Base-by-base conservation (phyloP, 2,113 vertebrate species). In the Balaenoptera acutorostrata region DNA sequence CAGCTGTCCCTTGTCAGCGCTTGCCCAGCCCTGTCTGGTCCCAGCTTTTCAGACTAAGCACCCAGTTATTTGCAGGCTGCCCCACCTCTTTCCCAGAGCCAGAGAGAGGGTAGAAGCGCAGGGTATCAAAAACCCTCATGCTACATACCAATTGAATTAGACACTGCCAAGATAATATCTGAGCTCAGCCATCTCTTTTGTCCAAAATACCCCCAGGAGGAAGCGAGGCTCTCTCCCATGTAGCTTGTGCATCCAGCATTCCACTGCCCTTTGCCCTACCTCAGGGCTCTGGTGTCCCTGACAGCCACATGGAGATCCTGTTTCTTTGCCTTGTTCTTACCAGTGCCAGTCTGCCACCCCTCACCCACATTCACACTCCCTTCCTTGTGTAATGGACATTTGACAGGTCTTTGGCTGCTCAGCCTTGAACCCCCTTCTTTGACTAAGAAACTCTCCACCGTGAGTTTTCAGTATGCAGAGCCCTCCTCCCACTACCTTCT, bases 1-100 rank as follows among this genome's bases (percentile, higher is more conserved):
- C 44, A 93, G 27, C 87, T 75, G 77, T 84, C 93, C 86, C 83
- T 93, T 96, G 59, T 89, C 74, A 87, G 80, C 69, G 66, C 44
- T 95, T 55, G 13, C 13, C 59, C 68, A 55, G 39, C 31, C 11
- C 81, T 57, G 44, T 77, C 78, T 95, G 41, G 33, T 90, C 61
- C 57, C 36, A 63, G 61, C 25, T 68, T 71, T 94, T 93, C 41
- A 31, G 59, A 81, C 85, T 84, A 94, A 95, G 55, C n/a, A 57
- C 27, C 9, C 57, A 82, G 83, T 80, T 94, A 74, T 87, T 74
- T 87, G 7, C 57, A 93, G 41, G 13, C 69, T 88, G 49, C 64
- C 64, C 59, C 59, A 85, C 82, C 91, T 85, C 81, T 90, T 94
- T 93, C 41, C 59, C 88, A 59, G 57, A 95, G 71, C 49, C 55